phyloP scores from a whole-genome alignment of 2,888 invertebrate genomes.

The Dasypogon diadema region DNA sequence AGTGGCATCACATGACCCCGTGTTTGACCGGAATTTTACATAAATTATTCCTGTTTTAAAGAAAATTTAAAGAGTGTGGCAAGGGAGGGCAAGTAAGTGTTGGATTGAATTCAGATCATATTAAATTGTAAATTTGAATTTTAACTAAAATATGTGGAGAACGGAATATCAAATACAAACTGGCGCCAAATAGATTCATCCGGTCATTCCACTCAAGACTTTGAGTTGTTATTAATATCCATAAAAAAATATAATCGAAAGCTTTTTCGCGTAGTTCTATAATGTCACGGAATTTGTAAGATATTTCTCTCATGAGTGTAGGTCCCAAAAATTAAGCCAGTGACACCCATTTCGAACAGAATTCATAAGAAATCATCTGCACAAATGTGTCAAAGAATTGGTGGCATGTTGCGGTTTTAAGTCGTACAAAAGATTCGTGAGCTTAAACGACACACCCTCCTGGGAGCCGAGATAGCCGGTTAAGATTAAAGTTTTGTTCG shows the following conservation, averaged over 20 bases:
- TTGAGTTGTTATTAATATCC: background rate
- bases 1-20: constrained; percentile 8
- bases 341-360: too few relatives aligned
- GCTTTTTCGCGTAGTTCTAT: constrained; percentile 14
- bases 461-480: background rate
- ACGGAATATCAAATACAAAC: background rate
- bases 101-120: constrained; percentile 19
- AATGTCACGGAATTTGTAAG: constrained; percentile 9
- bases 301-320: background rate
- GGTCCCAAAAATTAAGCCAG: too few relatives aligned
- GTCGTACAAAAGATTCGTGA: constrained; percentile 34
- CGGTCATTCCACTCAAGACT: constrained; percentile 7
- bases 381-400: constrained; percentile 34
- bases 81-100: background rate
- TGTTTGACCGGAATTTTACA: background rate
- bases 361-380: background rate
- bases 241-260: constrained; percentile 18
- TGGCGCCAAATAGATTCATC: constrained; percentile 33
- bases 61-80: too few relatives aligned
- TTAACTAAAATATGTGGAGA: constrained; percentile 24
- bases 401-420: background rate
- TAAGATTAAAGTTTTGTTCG: background rate
- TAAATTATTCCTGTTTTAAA: too few relatives aligned
- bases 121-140: constrained; percentile 33
- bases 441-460: background rate